Conservation (phyloP, 2,888 invertebrate genomes). For the Leptinotarsa rubiginosa region DNA sequence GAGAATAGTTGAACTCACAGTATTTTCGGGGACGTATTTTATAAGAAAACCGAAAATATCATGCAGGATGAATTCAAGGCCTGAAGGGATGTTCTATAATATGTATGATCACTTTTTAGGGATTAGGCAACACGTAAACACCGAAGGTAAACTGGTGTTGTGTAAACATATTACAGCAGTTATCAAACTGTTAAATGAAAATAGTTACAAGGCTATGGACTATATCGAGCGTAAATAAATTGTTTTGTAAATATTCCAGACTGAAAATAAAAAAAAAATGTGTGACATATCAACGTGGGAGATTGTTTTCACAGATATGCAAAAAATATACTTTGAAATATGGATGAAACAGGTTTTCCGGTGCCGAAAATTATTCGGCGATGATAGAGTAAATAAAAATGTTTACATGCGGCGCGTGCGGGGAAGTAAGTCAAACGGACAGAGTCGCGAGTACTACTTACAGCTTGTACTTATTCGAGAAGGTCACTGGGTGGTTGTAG, state of each 20-base stretch:
- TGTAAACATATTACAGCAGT: conserved; percentile 48
- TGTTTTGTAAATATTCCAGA: conserved; percentile 38
- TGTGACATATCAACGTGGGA: conserved; percentile 30
- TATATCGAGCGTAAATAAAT: conserved; percentile 47
- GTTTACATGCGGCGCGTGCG: conserved; percentile 56
- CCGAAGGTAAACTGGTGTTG: conserved; percentile 55
- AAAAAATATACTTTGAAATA: conserved; percentile 40
- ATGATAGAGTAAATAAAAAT: conserved; percentile 49
- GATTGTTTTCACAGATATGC: conserved; percentile 30
- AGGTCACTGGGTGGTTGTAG: conserved; percentile 64
- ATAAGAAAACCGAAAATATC: conserved; percentile 49
- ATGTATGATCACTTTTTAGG: conserved; percentile 47
- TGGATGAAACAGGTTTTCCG: conserved; percentile 22
- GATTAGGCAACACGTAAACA: conserved; percentile 57
- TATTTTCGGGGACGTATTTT: conserved; percentile 51
- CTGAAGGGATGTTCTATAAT: conserved; percentile 52
- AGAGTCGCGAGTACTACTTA: conserved; percentile 58
- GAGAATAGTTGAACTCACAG: conserved; percentile 43
- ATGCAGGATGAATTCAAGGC: conserved; percentile 54
- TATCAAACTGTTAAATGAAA: conserved; percentile 49
- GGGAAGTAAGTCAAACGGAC: conserved; percentile 47
- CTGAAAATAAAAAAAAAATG: conserved; percentile 33
- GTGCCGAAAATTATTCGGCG: conserved; percentile 32
- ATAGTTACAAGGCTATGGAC: conserved; percentile 48
- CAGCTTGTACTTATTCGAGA: conserved; percentile 66